These are phyloP conservation scores for Lysiphlebus fabarum DNA, from an alignment of 1,140 invertebrate species.

Conservation along the genomic window DNA sequence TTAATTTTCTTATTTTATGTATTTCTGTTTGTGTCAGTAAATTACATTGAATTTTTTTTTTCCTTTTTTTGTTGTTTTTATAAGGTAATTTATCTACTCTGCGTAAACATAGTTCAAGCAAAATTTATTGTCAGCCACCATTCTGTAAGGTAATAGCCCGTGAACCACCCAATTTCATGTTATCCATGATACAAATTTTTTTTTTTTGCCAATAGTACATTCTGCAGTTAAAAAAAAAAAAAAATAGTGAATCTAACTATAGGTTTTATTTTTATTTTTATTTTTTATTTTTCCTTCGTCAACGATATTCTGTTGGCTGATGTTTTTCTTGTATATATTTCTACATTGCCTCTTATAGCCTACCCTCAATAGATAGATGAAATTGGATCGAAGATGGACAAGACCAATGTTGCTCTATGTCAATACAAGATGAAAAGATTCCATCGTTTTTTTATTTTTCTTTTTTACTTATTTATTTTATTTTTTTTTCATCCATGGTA, in stretches of 20 bases:
- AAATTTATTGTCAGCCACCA: conserved; percentile 34
- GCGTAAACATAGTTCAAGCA: neutral
- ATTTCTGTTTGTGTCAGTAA: too few relatives aligned
- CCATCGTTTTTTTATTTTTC: conserved; percentile 11
- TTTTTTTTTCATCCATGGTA: conserved; percentile 3
- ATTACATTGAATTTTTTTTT: too few relatives aligned
- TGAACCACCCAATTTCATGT: conserved; percentile 34
- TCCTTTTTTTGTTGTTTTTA: too few relatives aligned
- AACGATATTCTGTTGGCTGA: neutral
- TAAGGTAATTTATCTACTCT: too few relatives aligned
- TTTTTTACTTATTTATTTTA: conserved; percentile 6
- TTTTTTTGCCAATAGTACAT: conserved; percentile 6
- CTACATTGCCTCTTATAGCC: conserved; percentile 9
- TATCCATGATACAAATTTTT: conserved; percentile 32
- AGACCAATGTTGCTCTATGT: conserved; percentile 6
- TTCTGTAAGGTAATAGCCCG: conserved; percentile 34
- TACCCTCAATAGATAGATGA: conserved; percentile 35
- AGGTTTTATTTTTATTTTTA: conserved; percentile 1
- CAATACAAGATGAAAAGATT: conserved; percentile 13
- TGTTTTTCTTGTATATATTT: neutral
- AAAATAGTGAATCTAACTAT: too few relatives aligned
- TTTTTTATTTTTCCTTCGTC: neutral
- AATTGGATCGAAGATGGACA: conserved; percentile 40
- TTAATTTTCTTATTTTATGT: too few relatives aligned
- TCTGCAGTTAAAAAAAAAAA: neutral